These are phyloP conservation scores for Aurelia coerulea DNA, from an alignment of 30 jellyfish, hydroid and myxozoan species.

Conservation along the genomic window DNA sequence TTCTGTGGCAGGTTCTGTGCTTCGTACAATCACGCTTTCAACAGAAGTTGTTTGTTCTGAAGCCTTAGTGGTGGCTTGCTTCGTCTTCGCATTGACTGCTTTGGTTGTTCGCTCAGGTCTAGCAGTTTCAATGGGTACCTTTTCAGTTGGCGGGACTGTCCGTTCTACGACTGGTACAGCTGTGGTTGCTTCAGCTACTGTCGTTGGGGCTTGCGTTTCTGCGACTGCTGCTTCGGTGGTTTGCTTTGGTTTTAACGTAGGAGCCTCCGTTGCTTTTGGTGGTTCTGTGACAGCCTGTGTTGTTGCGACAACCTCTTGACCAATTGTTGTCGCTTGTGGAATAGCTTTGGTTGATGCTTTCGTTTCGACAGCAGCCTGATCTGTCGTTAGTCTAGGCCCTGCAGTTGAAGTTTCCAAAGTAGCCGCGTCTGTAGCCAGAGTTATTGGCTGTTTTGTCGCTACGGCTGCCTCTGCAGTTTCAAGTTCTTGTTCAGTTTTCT, in stretches of 20 bases:
- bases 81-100: too few species aligned
- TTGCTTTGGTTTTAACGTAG: neutral
- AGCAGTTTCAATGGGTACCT: too few species aligned
- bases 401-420: neutral
- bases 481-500: too few species aligned
- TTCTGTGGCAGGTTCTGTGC: too few species aligned
- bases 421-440: neutral
- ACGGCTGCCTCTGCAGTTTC: neutral
- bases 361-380: neutral
- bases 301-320: neutral
- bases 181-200: neutral
- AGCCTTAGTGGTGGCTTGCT: too few species aligned
- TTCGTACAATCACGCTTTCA: too few species aligned
- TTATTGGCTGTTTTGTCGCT: neutral
- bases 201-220: constrained; percentile 11
- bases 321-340: neutral
- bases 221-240: neutral
- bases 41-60: too few species aligned
- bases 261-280: constrained; percentile 5
- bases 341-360: neutral
- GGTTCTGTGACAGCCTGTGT: neutral
- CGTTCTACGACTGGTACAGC: too few species aligned
- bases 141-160: too few species aligned
- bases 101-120: too few species aligned
- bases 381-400: neutral